Evolutionary conservation across 2,113 vertebrate species (phyloP).

Genomic region (Salvelinus namaycush): DNA sequence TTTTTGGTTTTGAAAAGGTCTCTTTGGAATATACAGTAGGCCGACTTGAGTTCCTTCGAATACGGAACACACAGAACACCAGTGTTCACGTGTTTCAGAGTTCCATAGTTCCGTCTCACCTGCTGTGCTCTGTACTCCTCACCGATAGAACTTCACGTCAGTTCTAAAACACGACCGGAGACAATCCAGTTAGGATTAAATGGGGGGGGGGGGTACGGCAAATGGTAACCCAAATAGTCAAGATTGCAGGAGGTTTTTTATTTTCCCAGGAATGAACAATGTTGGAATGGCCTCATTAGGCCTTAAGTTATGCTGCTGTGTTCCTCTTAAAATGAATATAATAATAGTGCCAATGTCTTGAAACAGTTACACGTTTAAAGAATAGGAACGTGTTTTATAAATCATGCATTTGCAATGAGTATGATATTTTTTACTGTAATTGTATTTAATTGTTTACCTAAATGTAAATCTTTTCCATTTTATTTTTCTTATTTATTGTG

Average conservation of each 20-base stretch:
- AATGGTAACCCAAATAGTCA: too few species aligned
- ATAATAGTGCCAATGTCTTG: background rate
- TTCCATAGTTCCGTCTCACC: constrained; percentile 59
- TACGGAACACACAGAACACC: constrained; percentile 31
- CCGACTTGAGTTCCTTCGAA: constrained; percentile 31
- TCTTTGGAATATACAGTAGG: constrained; percentile 23
- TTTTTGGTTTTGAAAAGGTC: constrained; percentile 16
- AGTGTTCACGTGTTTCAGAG: constrained; percentile 17
- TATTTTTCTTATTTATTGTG: too few species aligned
- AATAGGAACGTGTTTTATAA: too few species aligned
- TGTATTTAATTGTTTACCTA: too few species aligned
- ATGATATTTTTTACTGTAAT: too few species aligned
- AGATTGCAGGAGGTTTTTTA: constrained; percentile 17
- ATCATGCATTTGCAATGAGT: too few species aligned
- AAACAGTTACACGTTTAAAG: background rate
- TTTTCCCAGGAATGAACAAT: background rate
- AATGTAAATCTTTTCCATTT: too few species aligned
- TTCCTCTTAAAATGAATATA: background rate
- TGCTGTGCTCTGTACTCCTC: constrained; percentile 62
- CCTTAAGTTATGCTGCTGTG: background rate
- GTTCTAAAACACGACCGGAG: constrained; percentile 41
- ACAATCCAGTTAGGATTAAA: constrained; percentile 75
- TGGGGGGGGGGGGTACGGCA: background rate
- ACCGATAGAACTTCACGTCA: constrained; percentile 39
- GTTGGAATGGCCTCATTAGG: constrained; percentile 7